A percentile compares a stretch with the other conserved stretches of the same genome.
These are phyloP conservation scores for Enoplosus armatus DNA, from an alignment of 2,797 vertebrate genomes.

Conservation along the genomic window DNA sequence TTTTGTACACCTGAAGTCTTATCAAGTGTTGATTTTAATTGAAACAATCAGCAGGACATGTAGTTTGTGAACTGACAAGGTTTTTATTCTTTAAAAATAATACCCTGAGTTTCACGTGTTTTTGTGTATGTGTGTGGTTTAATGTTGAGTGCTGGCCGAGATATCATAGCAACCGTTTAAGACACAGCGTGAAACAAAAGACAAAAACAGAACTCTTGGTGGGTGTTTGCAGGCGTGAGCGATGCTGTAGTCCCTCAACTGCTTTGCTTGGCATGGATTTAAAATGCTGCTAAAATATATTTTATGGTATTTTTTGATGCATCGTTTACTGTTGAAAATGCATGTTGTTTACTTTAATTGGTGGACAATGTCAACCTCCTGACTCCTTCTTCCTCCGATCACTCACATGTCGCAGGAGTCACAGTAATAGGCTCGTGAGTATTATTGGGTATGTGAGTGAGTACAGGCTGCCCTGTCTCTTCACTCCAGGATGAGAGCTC, in stretches of 20 bases:
- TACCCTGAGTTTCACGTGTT: neutral
- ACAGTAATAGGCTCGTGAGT: conserved; percentile 29
- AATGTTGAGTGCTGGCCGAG: neutral
- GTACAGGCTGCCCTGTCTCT: conserved; percentile 44
- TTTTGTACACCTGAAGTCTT: neutral
- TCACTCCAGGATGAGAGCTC: conserved; percentile 32
- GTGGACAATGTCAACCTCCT: neutral
- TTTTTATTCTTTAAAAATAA: neutral
- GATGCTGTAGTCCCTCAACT: neutral
- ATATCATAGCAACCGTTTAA: conserved; percentile 31
- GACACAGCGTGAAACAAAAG: conserved; percentile 35
- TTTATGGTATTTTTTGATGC: neutral
- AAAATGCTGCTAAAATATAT: neutral
- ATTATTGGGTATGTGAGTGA: conserved; percentile 16
- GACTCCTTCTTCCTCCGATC: neutral
- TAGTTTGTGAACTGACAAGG: neutral
- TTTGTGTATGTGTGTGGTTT: conserved; percentile 3
- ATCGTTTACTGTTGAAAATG: neutral
- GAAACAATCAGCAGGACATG: neutral
- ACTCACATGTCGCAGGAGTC: conserved; percentile 14
- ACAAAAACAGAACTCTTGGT: conserved; percentile 50
- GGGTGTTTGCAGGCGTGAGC: conserved; percentile 43
- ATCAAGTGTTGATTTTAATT: neutral
- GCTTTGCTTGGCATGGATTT: conserved; percentile 11
- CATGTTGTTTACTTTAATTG: neutral